Evolutionary conservation across 2,888 invertebrate species (phyloP).

Genomic region (Cremastobaeus sp.): DNA sequence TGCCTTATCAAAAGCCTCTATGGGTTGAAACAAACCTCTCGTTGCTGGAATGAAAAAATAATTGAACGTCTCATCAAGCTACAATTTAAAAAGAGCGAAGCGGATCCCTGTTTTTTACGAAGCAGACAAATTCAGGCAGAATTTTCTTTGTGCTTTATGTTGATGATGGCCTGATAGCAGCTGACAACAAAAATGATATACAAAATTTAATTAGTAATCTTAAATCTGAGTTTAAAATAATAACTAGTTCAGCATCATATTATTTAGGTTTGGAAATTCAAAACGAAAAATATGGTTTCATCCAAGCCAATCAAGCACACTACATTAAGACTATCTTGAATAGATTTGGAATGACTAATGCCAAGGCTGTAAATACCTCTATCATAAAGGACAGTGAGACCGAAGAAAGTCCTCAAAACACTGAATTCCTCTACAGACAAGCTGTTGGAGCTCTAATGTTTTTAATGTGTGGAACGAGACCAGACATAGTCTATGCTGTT

Average conservation of each 20-base stretch:
- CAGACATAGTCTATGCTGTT: constrained; percentile 66
- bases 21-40: too few relatives aligned
- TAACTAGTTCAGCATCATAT: constrained; percentile 15
- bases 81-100: constrained; percentile 18
- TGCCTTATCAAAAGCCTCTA: constrained; percentile 28
- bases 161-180: constrained; percentile 37
- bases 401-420: constrained; percentile 23
- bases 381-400: constrained; percentile 36
- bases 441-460: constrained; percentile 69
- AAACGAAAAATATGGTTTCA: constrained; percentile 11
- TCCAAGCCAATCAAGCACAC: constrained; percentile 27
- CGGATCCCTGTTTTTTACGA: constrained; percentile 39
- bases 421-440: constrained; percentile 58
- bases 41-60: constrained; percentile 35
- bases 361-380: constrained; percentile 44
- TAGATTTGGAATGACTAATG: constrained; percentile 32
- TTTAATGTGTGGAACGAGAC: constrained; percentile 65
- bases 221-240: constrained; percentile 40
- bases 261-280: constrained; percentile 47
- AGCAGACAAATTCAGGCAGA: neutral
- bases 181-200: constrained; percentile 4
- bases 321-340: constrained; percentile 35
- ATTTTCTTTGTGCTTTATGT: constrained; percentile 39
- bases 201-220: constrained; percentile 32
- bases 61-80: constrained; percentile 10